phyloP scores from a whole-genome alignment of 2,888 invertebrate genomes.

The Drosophila robusta region DNA sequence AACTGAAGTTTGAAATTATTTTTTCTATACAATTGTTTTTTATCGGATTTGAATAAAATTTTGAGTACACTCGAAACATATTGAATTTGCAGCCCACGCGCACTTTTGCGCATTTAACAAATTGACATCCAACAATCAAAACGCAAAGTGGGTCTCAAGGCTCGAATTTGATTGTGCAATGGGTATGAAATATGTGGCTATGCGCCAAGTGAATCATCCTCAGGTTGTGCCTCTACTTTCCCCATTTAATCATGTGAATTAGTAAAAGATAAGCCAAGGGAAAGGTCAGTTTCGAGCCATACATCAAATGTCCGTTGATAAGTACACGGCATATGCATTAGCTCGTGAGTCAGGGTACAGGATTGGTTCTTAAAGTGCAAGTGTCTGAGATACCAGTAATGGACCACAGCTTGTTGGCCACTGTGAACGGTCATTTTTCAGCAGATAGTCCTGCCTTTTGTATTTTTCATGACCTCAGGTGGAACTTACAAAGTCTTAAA shows the following conservation, averaged over 20 bases:
- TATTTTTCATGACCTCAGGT: too few species aligned
- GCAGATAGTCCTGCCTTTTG: neutral
- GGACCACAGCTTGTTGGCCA: neutral
- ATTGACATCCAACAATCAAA: slow-evolving; percentile 2
- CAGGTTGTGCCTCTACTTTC: slow-evolving; percentile 3
- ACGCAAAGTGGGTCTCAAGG: slow-evolving; percentile 15
- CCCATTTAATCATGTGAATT: slow-evolving; percentile 1
- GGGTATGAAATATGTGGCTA: neutral
- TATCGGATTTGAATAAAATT: slow-evolving; percentile 21
- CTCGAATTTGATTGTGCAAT: slow-evolving; percentile 9
- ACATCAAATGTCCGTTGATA: slow-evolving; percentile 7
- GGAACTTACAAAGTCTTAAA: too few species aligned
- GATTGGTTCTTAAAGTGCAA: neutral
- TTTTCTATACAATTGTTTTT: slow-evolving; percentile 9
- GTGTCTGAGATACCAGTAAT: neutral
- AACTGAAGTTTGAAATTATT: slow-evolving; percentile 10
- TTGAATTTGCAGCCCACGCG: slow-evolving; percentile 40
- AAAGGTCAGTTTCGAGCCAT: slow-evolving; percentile 33
- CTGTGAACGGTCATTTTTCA: neutral
- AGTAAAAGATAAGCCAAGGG: slow-evolving; percentile 32
- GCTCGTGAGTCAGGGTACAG: slow-evolving; percentile 10
- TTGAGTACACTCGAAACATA: slow-evolving; percentile 37
- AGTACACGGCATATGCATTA: slow-evolving; percentile 10
- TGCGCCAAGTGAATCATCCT: slow-evolving; percentile 20
- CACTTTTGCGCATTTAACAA: neutral